Base-by-base conservation (phyloP, 2,888 invertebrate species). In the Drosophila affinis region DNA sequence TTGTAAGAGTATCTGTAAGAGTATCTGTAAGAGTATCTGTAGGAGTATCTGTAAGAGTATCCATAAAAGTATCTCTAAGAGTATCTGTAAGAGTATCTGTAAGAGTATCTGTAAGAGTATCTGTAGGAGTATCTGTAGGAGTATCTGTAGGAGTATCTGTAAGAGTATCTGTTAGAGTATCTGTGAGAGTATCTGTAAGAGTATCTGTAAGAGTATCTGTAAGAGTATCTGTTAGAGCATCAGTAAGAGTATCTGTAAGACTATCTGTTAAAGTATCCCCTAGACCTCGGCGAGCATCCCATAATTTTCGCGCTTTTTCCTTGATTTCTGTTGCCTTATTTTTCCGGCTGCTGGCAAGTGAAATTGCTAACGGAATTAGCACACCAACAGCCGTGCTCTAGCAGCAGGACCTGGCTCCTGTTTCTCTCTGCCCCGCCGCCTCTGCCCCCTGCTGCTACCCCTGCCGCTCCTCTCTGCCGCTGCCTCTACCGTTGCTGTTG, bases 351-450 rank as follows among this genome's bases (percentile, higher is more conserved):
- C 62, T 62, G 63, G 58, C 69, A 62, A 81, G 69, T 72, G 71
- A 74, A 86, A 87, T 87, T 79, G 87, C 81, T 73, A 85, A 81
- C 85, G 81, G 85, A 81, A 86, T 87, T 86, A 83, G 83, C 77
- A 75, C 77, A 84, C 69, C 75, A 78, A 70, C 68, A 74, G 54
- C 64, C 62, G 65, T 62, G 39, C 14, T 39, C 39, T 44, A 53
- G 39, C 39, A 39, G 39, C 6, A 39, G 14, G 2, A 39, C 52
- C 54, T 62, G 24, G 55, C 48, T 65, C 55, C 55, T 63, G 49
- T 56, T 32, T 18, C 18, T n/a, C 64, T 53, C 47, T 34, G n/a
- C 48, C 39, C 34, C 17, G 27, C 47, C 29, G 18, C 21, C 47
- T 17, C 55, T 44, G 48, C n/a, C n/a, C n/a, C n/a, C 45, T 44